Percentiles rank a stretch among this genome's conserved stretches.
phyloP scores from a whole-genome alignment of 2,113 vertebrate genomes.

The Paedocypris sp. region DNA sequence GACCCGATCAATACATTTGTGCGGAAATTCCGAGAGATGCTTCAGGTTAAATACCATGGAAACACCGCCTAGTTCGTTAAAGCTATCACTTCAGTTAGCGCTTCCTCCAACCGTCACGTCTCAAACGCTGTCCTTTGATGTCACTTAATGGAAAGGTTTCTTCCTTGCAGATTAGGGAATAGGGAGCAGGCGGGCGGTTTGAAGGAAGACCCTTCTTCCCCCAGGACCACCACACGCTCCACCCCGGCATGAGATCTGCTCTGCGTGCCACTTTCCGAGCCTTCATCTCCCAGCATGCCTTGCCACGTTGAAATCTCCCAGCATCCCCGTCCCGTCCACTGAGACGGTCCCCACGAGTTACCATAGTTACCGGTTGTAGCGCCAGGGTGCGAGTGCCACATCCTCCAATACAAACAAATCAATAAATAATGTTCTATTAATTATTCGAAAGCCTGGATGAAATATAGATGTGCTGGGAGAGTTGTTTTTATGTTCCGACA shows the following conservation, averaged over 20 bases:
- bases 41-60: too few relatives aligned
- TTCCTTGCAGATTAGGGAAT: slow-evolving; percentile 34
- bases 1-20: not conserved
- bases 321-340: not conserved
- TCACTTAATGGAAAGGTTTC: slow-evolving; percentile 32
- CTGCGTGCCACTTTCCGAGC: slow-evolving; percentile 14
- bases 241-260: slow-evolving; percentile 6
- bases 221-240: slow-evolving; percentile 9
- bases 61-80: too few relatives aligned
- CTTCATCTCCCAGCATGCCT: slow-evolving; percentile 25
- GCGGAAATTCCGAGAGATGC: too few relatives aligned
- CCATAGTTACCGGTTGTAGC: slow-evolving; percentile 15
- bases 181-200: slow-evolving; percentile 20
- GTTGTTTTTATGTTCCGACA: slow-evolving; percentile 9
- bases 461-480: slow-evolving; percentile 35
- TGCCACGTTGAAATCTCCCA: slow-evolving; percentile 1
- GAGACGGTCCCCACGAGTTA: slow-evolving; percentile 5
- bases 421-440: slow-evolving; percentile 34
- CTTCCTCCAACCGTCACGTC: too few relatives aligned
- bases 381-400: not conserved
- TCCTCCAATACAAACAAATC: slow-evolving; percentile 24
- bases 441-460: slow-evolving; percentile 29
- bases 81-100: too few relatives aligned
- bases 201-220: slow-evolving; percentile 20
- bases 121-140: slow-evolving; percentile 27